These are phyloP conservation scores for Chymomyza procnemis DNA, from an alignment of 2,888 invertebrate genomes.

Conservation along the genomic window DNA sequence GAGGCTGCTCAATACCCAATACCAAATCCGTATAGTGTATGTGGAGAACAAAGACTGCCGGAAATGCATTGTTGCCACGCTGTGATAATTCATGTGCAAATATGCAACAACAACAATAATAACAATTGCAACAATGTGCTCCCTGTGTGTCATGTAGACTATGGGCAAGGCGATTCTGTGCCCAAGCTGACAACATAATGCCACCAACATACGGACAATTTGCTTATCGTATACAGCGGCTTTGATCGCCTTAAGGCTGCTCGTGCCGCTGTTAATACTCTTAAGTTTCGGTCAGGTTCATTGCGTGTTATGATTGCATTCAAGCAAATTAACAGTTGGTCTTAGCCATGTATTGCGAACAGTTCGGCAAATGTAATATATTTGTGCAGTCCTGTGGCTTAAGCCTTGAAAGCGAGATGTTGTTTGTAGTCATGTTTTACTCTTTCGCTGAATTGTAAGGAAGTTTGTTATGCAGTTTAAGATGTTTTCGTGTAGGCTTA, in stretches of 20 bases:
- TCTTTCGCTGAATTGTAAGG: no score
- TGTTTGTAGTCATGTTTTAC: no score
- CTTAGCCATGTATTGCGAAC: background rate
- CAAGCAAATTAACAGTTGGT: background rate
- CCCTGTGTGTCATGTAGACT: background rate
- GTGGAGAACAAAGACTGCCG: conserved; percentile 1
- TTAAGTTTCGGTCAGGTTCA: background rate
- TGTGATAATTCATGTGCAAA: conserved; percentile 18
- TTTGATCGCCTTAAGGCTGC: background rate
- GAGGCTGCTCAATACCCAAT: background rate
- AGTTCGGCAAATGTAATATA: background rate
- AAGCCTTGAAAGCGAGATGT: background rate
- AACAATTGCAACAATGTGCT: conserved; percentile 4
- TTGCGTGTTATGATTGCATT: background rate
- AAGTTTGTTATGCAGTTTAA: no score
- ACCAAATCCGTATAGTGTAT: background rate
- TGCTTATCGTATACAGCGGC: background rate
- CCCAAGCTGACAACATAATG: background rate
- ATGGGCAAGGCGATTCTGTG: background rate
- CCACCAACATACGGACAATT: background rate
- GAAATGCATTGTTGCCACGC: conserved; percentile 5
- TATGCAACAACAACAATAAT: conserved; percentile 5
- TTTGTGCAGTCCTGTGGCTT: background rate
- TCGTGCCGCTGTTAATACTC: background rate
- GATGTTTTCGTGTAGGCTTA: no score